Evolutionary conservation across 2,113 vertebrate species (phyloP).

Genomic region (Apus apus): DNA sequence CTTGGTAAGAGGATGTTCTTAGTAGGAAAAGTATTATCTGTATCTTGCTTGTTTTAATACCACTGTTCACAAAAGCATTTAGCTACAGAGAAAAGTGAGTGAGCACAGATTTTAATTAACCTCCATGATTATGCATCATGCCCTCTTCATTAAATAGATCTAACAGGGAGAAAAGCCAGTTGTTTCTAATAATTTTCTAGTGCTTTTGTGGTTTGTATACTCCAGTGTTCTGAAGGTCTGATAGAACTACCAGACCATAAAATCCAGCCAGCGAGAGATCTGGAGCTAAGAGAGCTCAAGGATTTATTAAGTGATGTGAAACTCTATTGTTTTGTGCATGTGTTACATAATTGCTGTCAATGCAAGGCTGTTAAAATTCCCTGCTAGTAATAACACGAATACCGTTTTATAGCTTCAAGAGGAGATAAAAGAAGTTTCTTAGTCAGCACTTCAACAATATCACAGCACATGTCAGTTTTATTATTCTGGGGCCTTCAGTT

Average conservation of each 20-base stretch:
- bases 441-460: conserved; percentile 78
- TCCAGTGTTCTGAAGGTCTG: conserved; percentile 71
- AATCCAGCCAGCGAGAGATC: conserved; percentile 78
- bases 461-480: conserved; percentile 74
- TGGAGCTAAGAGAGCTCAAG: conserved; percentile 77
- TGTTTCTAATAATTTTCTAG: conserved; percentile 67
- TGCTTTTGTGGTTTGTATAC: conserved; percentile 68
- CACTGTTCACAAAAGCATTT: not conserved
- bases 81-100: conserved; percentile 9
- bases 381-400: conserved; percentile 79
- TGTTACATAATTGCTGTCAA: conserved; percentile 82
- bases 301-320: conserved; percentile 82
- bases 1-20: not conserved
- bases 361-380: conserved; percentile 81
- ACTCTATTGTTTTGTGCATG: conserved; percentile 79
- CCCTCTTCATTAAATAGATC: conserved; percentile 59
- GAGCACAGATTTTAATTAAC: conserved; percentile 59
- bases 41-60: not conserved
- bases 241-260: conserved; percentile 82
- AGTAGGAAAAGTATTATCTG: not conserved
- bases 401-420: conserved; percentile 74
- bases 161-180: conserved; percentile 42
- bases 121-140: conserved; percentile 18
- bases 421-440: conserved; percentile 79
- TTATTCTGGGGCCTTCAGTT: conserved; percentile 73